These are phyloP conservation scores for Pterocles burchelli DNA, from an alignment of 2,113 vertebrate genomes.

Conservation along the genomic window DNA sequence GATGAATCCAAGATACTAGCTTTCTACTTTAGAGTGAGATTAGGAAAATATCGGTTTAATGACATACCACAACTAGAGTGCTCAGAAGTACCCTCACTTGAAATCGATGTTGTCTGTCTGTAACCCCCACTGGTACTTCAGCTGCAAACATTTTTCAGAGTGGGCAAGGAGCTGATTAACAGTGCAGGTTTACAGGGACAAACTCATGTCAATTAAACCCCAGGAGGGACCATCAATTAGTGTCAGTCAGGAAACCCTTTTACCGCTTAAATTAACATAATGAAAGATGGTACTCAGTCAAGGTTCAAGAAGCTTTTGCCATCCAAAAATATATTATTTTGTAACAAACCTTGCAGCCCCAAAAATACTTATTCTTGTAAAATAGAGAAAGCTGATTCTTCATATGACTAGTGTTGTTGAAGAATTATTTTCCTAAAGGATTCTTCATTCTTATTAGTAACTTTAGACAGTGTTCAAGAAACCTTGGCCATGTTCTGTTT, in stretches of 20 bases:
- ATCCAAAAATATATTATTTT: background rate
- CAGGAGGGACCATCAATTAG: conserved; percentile 65
- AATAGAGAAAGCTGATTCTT: background rate
- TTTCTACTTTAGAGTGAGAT: background rate
- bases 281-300: conserved; percentile 28
- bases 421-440: background rate
- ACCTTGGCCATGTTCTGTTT: background rate
- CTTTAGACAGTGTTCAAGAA: background rate
- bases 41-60: background rate
- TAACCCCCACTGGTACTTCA: background rate
- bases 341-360: background rate
- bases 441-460: background rate
- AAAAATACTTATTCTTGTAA: background rate
- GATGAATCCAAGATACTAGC: background rate
- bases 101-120: conserved; percentile 4
- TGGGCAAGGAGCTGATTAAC: conserved; percentile 37
- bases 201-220: conserved; percentile 54
- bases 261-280: conserved; percentile 40
- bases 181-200: conserved; percentile 45
- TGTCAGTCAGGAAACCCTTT: conserved; percentile 53
- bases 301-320: background rate
- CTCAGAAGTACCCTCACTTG: background rate
- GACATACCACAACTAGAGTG: background rate
- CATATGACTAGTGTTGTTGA: background rate
- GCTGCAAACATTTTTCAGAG: conserved; percentile 4